Evolutionary conservation across 2,888 invertebrate genomes (phyloP).

Genomic region (Argyresthia albistria): DNA sequence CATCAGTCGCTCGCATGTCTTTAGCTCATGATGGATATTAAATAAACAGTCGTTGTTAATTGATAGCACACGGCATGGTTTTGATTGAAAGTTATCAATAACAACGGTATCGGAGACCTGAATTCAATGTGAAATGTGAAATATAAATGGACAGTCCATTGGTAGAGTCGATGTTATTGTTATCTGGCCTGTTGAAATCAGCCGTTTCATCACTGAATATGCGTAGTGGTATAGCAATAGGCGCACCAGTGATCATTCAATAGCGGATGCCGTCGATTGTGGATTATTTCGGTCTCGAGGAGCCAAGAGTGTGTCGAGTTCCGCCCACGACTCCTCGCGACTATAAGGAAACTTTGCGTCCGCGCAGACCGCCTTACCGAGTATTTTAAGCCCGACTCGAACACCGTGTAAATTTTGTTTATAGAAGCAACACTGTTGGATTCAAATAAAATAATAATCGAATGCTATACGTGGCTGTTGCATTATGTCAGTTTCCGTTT

Average conservation of each 20-base stretch:
- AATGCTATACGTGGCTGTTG: constrained; percentile 12
- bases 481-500: too few species aligned
- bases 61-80: too few species aligned
- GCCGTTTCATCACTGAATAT: constrained; percentile 2
- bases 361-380: constrained; percentile 15
- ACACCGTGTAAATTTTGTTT: constrained; percentile 17
- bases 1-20: background rate
- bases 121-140: too few species aligned
- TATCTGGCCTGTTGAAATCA: background rate
- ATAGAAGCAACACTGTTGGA: constrained; percentile 4
- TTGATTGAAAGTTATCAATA: too few species aligned
- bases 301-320: constrained; percentile 2
- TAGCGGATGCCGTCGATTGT: constrained; percentile 60
- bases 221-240: background rate
- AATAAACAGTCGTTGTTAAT: too few species aligned
- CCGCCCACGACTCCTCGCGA: constrained; percentile 21
- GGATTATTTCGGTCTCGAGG: constrained; percentile 61
- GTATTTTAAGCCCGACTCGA: constrained; percentile 22
- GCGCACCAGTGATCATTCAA: constrained; percentile 23
- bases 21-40: background rate
- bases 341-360: constrained; percentile 15
- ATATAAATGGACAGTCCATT: background rate
- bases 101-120: too few species aligned
- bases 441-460: background rate
- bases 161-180: background rate